A percentile compares a stretch with the other conserved stretches of the same genome.
Conservation (phyloP, 53 echinoderm and acorn worm species). For the Hippasteria phrygiana region DNA sequence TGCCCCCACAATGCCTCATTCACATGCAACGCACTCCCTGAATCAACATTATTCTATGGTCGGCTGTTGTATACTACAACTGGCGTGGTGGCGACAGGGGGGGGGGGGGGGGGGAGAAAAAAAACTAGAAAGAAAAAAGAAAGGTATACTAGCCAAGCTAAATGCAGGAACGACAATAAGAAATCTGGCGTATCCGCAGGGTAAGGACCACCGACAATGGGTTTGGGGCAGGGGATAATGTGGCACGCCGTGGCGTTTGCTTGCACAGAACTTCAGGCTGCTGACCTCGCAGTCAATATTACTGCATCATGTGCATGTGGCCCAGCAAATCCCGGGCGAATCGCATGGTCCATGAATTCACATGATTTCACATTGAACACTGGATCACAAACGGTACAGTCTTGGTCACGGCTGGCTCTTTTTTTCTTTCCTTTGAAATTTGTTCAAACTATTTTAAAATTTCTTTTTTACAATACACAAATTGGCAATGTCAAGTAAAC, state of each 20-base stretch:
- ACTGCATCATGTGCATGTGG: background rate
- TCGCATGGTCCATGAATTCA: background rate
- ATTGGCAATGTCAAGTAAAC: no score
- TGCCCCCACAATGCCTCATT: slow-evolving; percentile 38
- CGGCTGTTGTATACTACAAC: slow-evolving; percentile 7
- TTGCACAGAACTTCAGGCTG: background rate
- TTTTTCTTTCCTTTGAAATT: no score
- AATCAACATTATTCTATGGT: slow-evolving; percentile 60
- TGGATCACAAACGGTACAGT: no score
- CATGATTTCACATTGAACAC: no score
- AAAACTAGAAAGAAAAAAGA: background rate
- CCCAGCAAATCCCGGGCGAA: background rate
- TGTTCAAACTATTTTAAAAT: no score
- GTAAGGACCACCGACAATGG: background rate
- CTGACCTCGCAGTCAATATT: background rate
- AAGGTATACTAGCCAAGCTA: background rate
- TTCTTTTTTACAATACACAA: no score
- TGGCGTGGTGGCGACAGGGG: slow-evolving; percentile 4
- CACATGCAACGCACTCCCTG: slow-evolving; percentile 46
- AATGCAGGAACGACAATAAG: background rate
- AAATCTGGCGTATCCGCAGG: background rate
- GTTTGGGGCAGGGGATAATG: background rate
- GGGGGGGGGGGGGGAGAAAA: background rate
- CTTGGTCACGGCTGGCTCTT: no score
- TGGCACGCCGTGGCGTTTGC: background rate